Percentiles rank a stretch among this genome's conserved stretches.
Conservation (phyloP, 2,113 vertebrate species). For the Notiomystis cincta region DNA sequence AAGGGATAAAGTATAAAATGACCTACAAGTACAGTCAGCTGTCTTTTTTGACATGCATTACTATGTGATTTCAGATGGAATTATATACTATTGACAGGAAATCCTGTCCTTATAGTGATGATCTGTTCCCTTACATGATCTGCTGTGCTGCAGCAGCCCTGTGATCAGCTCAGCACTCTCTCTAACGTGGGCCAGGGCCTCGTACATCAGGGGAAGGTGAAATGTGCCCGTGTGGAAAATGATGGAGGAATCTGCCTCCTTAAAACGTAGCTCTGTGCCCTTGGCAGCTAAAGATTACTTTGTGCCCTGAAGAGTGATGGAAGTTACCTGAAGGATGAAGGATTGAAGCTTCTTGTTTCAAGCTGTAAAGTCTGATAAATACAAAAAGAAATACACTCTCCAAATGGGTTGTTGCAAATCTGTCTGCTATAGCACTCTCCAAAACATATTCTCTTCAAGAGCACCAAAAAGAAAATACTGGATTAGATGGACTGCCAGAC, state of each 20-base stretch:
- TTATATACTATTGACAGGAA: background rate
- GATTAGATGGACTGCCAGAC: background rate
- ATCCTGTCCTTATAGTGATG: background rate
- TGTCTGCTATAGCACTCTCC: background rate
- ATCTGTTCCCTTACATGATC: background rate
- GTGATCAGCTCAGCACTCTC: background rate
- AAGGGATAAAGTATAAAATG: background rate
- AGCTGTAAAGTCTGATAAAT: background rate
- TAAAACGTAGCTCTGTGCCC: background rate
- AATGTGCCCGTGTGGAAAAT: background rate
- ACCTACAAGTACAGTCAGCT: background rate
- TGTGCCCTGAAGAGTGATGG: background rate
- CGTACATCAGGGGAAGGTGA: background rate
- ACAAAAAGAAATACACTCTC: background rate
- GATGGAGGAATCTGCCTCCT: background rate
- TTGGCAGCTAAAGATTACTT: background rate
- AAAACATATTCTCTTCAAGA: background rate
- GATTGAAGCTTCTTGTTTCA: background rate
- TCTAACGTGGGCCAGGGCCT: background rate
- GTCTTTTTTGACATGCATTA: background rate
- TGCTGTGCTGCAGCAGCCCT: background rate
- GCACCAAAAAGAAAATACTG: background rate
- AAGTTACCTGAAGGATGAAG: slow-evolving; percentile 1
- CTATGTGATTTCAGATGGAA: background rate
- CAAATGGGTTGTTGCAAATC: background rate